Base-by-base conservation (phyloP, 2,797 vertebrate species). In the Sebastes kiyomatsui region DNA sequence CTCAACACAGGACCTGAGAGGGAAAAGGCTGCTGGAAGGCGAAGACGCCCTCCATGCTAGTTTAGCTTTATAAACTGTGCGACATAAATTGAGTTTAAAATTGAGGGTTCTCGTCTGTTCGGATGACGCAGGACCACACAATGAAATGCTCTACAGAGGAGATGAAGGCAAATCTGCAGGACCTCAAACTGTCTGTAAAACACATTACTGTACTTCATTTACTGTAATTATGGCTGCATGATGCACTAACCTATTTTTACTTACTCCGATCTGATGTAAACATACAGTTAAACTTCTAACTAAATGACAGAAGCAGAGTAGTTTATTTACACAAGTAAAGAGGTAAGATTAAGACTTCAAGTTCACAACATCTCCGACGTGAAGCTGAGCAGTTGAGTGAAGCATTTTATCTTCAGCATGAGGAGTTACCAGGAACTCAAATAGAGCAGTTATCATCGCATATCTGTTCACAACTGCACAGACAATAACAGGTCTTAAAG, bases 51-150 rank as follows among this genome's bases (percentile, higher is more conserved):
- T 85, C 74, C 25, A 1, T 28, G 73, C 84, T 33, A 61, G 78
- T 79, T 88, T 72, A 80, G 73, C 42, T 88, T 69, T 66, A 80
- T 28, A 74, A 85, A 70, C 70, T 84, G 72, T 28, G 81, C 65
- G 38, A 79, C 74, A 80, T 67, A 69, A 90, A 88, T 81, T 12
- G 22, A 33, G 64, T 42, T 76, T 35, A 59, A 87, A 91, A 85
- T 76, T 54, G 75, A 82, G 13, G 84, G 80, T 72, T 88, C 23
- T 66, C 7, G 23, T 82, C 65, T 49, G 83, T 76, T 33, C 49
- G 30, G 59, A 58, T 30, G 77, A 82, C n/a, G 70, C 76, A 72
- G 86, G 87, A 88, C 88, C 89, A 93, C 89, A 92, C 91, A 90
- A 66, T 80, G 82, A 86, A 89, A 89, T 32, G 79, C 88, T 73